Percentiles rank a stretch among this genome's conserved stretches.
Evolutionary conservation across 2,797 vertebrate species (phyloP).

Genomic region (Microctenopoma lineatum): DNA sequence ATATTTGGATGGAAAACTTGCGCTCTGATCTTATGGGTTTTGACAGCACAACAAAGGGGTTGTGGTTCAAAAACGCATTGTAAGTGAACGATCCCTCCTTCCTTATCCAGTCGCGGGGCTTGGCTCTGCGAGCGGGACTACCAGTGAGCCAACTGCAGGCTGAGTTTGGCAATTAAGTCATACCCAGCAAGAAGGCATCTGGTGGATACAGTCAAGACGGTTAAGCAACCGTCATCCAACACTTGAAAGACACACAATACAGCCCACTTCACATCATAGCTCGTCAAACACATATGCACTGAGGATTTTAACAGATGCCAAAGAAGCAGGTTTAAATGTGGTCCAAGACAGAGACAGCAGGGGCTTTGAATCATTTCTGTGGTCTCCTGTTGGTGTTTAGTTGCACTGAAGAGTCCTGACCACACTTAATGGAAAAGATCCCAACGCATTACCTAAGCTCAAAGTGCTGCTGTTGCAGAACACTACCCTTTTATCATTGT

Average conservation of each 20-base stretch:
- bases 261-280: conserved; percentile 44
- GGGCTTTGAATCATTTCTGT: conserved; percentile 67
- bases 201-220: too few relatives aligned
- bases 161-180: conserved; percentile 50
- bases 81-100: conserved; percentile 50
- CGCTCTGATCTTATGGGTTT: conserved; percentile 64
- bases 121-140: conserved; percentile 50
- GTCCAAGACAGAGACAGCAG: conserved; percentile 53
- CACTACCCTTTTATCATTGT: conserved; percentile 63
- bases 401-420: conserved; percentile 60
- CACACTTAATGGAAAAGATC: conserved; percentile 65
- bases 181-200: conserved; percentile 54
- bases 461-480: conserved; percentile 69
- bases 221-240: conserved; percentile 57
- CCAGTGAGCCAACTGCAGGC: conserved; percentile 43
- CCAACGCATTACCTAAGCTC: conserved; percentile 69
- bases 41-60: conserved; percentile 64
- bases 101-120: conserved; percentile 44
- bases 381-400: conserved; percentile 70
- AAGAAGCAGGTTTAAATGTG: conserved; percentile 40
- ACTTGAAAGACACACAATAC: conserved; percentile 51
- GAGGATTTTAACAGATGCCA: conserved; percentile 54
- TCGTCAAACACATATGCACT: conserved; percentile 51
- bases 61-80: conserved; percentile 56
- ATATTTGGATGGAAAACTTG: conserved; percentile 61